Percentiles rank a stretch among this genome's conserved stretches.
Evolutionary conservation across 2,888 invertebrate species (phyloP).

Genomic region (Microctonus hyperodae): DNA sequence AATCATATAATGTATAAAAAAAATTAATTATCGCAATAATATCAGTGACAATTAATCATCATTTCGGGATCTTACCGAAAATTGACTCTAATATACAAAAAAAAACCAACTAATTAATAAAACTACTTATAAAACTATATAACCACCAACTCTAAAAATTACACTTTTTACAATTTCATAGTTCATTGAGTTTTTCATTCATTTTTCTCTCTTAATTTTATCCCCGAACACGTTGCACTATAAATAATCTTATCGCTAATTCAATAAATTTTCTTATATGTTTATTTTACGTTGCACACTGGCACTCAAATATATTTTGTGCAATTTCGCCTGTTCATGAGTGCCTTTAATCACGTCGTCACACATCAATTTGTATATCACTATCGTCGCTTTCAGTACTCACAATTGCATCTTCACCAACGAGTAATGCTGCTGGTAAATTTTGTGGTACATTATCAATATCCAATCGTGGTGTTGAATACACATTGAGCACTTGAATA

Average conservation of each 20-base stretch:
- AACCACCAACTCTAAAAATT: conserved; percentile 22
- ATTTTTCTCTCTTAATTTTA: not conserved
- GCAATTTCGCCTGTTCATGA: not conserved
- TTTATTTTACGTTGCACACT: conserved; percentile 9
- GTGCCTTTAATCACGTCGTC: conserved; percentile 52
- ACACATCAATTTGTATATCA: conserved; percentile 63
- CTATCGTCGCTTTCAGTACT: conserved; percentile 63
- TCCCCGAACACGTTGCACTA: not conserved
- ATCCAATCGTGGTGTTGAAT: conserved; percentile 59
- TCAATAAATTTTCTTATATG: not conserved
- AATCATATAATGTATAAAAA: not conserved
- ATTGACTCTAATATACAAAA: conserved; percentile 27
- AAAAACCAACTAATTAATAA: conserved; percentile 23
- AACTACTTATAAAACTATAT: conserved; percentile 31
- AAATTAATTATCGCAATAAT: not conserved
- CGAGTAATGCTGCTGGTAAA: conserved; percentile 61
- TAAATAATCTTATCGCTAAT: not conserved
- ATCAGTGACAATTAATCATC: not conserved
- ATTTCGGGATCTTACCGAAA: not conserved
- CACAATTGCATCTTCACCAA: conserved; percentile 62
- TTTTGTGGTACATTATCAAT: conserved; percentile 62
- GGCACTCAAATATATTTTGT: conserved; percentile 13
- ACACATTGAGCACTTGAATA: conserved; percentile 62
- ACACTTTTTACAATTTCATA: conserved; percentile 31
- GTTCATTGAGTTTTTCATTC: not conserved